Evolutionary conservation across 1,140 invertebrate species (phyloP).

Genomic region (Hypsibius dujardini): DNA sequence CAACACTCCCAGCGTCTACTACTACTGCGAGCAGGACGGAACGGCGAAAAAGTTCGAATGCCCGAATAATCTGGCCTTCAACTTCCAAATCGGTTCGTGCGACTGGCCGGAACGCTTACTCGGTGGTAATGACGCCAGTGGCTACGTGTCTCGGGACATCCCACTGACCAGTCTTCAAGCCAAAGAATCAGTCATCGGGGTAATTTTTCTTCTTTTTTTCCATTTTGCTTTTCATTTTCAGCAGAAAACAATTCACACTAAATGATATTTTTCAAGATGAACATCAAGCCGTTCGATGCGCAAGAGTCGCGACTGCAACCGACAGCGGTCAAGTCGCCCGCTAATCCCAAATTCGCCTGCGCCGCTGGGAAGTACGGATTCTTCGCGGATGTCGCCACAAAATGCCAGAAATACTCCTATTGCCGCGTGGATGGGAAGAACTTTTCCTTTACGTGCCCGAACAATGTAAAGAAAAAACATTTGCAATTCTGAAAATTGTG

Average conservation of each 20-base stretch:
- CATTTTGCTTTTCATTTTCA: background rate
- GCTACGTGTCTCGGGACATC: background rate
- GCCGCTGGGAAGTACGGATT: conserved; percentile 4
- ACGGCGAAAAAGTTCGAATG: conserved; percentile 5
- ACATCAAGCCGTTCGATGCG: background rate
- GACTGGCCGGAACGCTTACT: conserved; percentile 12
- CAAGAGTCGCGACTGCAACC: background rate
- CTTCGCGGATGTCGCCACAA: conserved; percentile 11
- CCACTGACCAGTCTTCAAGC: background rate
- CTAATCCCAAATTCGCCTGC: background rate
- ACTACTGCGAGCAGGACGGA: conserved; percentile 14
- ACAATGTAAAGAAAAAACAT: background rate
- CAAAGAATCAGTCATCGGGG: background rate
- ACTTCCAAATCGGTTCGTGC: conserved; percentile 11
- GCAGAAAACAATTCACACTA: background rate
- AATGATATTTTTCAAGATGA: background rate
- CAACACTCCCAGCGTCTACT: background rate
- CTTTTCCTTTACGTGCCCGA: conserved; percentile 11
- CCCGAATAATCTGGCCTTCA: background rate
- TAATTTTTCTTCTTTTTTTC: background rate
- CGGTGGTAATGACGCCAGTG: background rate
- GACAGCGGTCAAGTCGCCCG: background rate
- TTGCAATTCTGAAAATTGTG: background rate
- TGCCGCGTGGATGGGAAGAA: conserved; percentile 14
- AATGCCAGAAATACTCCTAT: conserved; percentile 9